These are phyloP conservation scores for Tipula vernalis DNA, from an alignment of 2,888 invertebrate species.

Conservation along the genomic window DNA sequence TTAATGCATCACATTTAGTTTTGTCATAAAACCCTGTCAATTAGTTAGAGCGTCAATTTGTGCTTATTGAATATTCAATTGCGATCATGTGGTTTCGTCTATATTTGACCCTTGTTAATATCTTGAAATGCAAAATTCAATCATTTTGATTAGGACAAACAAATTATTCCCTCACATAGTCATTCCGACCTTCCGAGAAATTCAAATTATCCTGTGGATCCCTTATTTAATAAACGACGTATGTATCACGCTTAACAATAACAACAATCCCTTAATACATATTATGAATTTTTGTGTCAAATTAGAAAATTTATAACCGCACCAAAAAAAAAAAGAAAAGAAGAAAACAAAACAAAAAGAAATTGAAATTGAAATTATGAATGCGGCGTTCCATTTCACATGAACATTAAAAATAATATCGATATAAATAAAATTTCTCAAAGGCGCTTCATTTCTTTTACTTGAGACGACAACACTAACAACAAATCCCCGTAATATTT, in stretches of 20 bases:
- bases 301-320: background rate
- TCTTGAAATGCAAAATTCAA: background rate
- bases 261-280: background rate
- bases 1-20: too few relatives aligned
- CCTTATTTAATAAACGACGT: background rate
- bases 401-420: constrained; percentile 4
- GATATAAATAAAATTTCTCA: background rate
- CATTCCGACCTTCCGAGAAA: background rate
- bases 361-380: background rate
- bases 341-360: background rate
- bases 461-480: background rate
- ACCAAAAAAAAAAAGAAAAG: background rate
- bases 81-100: too few relatives aligned
- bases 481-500: background rate
- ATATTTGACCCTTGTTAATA: too few relatives aligned
- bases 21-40: too few relatives aligned
- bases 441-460: background rate
- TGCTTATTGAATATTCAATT: too few relatives aligned
- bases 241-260: background rate
- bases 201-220: background rate
- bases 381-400: background rate
- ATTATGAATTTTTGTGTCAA: background rate
- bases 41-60: too few relatives aligned
- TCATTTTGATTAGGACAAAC: background rate
- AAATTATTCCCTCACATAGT: background rate